Evolutionary conservation across 2,113 vertebrate genomes (phyloP).

Genomic region (Tyrannus savana): DNA sequence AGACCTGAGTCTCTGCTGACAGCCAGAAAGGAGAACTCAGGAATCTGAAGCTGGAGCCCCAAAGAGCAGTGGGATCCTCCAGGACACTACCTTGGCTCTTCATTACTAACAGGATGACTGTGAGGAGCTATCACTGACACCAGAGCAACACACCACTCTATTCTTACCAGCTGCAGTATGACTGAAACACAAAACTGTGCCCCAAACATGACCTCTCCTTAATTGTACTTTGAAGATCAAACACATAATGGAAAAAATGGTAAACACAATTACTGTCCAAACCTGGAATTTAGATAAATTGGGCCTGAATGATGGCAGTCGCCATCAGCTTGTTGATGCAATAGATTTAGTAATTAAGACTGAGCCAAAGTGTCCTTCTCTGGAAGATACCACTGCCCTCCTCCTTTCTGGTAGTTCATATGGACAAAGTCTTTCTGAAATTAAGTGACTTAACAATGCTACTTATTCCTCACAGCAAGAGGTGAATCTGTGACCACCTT

Average conservation of each 20-base stretch:
- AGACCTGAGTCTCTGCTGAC: not conserved
- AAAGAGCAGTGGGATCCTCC: not conserved
- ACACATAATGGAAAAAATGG: not conserved
- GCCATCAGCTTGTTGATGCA: not conserved
- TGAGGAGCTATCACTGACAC: not conserved
- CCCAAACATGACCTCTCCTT: not conserved
- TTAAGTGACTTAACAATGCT: not conserved
- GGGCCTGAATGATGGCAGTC: not conserved
- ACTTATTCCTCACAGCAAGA: not conserved
- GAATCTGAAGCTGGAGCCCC: not conserved
- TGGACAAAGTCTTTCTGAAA: not conserved
- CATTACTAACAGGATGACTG: not conserved
- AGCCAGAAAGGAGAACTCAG: not conserved
- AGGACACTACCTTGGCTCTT: not conserved
- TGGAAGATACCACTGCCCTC: not conserved
- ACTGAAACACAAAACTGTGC: not conserved
- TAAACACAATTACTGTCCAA: not conserved
- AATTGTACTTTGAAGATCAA: not conserved
- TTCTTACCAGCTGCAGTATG: not conserved
- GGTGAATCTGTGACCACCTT: not conserved
- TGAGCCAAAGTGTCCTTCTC: not conserved
- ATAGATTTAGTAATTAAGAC: not conserved
- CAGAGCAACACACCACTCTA: not conserved
- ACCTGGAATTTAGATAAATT: not conserved
- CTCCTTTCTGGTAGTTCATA: not conserved